Conservation (phyloP, 2,113 vertebrate genomes). For the Hiodon tergisus region DNA sequence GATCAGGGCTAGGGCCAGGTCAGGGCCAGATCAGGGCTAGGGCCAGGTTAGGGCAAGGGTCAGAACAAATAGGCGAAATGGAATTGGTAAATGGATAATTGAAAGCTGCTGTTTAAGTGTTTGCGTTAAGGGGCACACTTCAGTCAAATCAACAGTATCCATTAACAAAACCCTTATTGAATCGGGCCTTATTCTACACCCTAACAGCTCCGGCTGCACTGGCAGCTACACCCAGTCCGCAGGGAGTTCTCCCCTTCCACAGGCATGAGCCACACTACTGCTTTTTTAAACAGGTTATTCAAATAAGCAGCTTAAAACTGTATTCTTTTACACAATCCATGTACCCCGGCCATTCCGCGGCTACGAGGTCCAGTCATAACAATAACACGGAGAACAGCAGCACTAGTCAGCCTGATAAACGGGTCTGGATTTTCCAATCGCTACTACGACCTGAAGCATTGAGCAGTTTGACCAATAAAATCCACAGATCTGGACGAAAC, state of each 20-base stretch:
- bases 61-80: no score
- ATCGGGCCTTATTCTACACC: conserved; percentile 32
- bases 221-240: not conserved
- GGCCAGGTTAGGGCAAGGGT: no score
- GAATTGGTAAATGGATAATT: no score
- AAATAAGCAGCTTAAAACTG: not conserved
- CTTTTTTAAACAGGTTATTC: not conserved
- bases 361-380: not conserved
- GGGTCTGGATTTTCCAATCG: not conserved
- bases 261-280: not conserved
- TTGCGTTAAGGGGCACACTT: not conserved
- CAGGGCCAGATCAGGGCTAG: no score
- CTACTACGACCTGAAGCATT: conserved; percentile 28
- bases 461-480: no score
- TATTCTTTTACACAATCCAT: not conserved
- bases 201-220: conserved; percentile 15
- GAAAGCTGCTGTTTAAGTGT: not conserved
- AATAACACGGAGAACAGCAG: not conserved
- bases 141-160: conserved; percentile 1
- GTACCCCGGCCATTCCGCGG: not conserved
- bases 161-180: conserved; percentile 35
- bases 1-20: no score
- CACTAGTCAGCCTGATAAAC: not conserved
- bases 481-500: no score
- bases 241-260: not conserved